A percentile compares a stretch with the other conserved stretches of the same genome.
phyloP scores from a whole-genome alignment of 2,113 vertebrate species.

The Sprattus sprattus region DNA sequence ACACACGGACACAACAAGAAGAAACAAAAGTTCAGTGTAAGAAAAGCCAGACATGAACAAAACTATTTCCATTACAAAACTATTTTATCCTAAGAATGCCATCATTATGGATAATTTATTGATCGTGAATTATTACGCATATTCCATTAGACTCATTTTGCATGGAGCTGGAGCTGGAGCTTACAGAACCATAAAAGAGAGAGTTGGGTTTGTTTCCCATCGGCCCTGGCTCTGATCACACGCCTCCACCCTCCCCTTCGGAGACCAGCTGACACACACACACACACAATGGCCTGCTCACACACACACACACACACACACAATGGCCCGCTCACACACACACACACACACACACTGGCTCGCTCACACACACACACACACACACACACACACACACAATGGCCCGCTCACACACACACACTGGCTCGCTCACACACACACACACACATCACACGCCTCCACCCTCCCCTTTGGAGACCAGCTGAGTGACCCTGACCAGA shows the following conservation, averaged over 20 bases:
- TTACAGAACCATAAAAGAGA: not conserved
- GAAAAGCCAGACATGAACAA: not conserved
- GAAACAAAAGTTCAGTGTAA: not conserved
- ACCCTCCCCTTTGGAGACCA: not conserved
- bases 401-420: too few species aligned
- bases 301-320: too few species aligned
- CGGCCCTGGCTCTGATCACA: not conserved
- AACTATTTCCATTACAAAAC: not conserved
- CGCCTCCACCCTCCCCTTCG: not conserved
- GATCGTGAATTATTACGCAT: too few species aligned
- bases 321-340: too few species aligned
- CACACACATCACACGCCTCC: constrained; percentile 3
- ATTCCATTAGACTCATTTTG: not conserved
- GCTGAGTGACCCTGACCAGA: not conserved
- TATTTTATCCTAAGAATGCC: too few species aligned
- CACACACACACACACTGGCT: too few species aligned
- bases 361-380: too few species aligned
- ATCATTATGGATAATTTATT: too few species aligned
- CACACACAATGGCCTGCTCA: too few species aligned
- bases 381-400: too few species aligned
- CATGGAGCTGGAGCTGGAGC: not conserved
- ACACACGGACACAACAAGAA: not conserved
- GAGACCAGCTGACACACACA: not conserved
- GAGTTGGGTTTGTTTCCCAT: not conserved
- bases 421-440: too few species aligned